Evolutionary conservation across 2,888 invertebrate species (phyloP).

Genomic region (Agrilus biguttatus): DNA sequence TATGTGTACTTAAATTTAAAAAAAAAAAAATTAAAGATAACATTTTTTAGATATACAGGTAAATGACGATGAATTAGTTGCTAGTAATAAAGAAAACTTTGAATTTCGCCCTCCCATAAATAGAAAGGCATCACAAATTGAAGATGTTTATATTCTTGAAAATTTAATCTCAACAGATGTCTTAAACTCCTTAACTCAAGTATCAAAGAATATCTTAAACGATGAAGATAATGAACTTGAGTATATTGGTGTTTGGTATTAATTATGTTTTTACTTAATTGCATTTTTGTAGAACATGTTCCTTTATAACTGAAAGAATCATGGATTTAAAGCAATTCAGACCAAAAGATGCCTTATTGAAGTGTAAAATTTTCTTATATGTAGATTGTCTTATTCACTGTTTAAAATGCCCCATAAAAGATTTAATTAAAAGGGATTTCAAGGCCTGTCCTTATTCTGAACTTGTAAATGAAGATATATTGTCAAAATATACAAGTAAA

Average conservation of each 20-base stretch:
- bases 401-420: slow-evolving; percentile 15
- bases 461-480: slow-evolving; percentile 19
- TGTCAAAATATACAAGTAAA: slow-evolving; percentile 18
- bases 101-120: slow-evolving; percentile 33
- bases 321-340: slow-evolving; percentile 11
- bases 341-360: slow-evolving; percentile 5
- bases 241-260: slow-evolving; percentile 3
- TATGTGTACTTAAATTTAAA: slow-evolving; percentile 13
- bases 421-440: slow-evolving; percentile 16
- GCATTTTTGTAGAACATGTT: slow-evolving; percentile 9
- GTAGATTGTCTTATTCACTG: slow-evolving; percentile 23
- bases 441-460: slow-evolving; percentile 20
- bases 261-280: not conserved
- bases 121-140: slow-evolving; percentile 30
- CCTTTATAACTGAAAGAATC: slow-evolving; percentile 13
- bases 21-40: not conserved
- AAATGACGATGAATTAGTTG: slow-evolving; percentile 3
- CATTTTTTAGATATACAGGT: slow-evolving; percentile 1
- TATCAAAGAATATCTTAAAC: slow-evolving; percentile 5
- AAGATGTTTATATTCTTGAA: slow-evolving; percentile 35
- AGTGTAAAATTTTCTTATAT: slow-evolving; percentile 22
- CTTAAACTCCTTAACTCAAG: slow-evolving; percentile 5
- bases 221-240: slow-evolving; percentile 2
- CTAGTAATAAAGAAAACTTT: not conserved
- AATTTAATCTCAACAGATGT: slow-evolving; percentile 29